A percentile compares a stretch with the other conserved stretches of the same genome.
Evolutionary conservation across 2,888 invertebrate genomes (phyloP).

Genomic region (Pachymerium ferrugineum): DNA sequence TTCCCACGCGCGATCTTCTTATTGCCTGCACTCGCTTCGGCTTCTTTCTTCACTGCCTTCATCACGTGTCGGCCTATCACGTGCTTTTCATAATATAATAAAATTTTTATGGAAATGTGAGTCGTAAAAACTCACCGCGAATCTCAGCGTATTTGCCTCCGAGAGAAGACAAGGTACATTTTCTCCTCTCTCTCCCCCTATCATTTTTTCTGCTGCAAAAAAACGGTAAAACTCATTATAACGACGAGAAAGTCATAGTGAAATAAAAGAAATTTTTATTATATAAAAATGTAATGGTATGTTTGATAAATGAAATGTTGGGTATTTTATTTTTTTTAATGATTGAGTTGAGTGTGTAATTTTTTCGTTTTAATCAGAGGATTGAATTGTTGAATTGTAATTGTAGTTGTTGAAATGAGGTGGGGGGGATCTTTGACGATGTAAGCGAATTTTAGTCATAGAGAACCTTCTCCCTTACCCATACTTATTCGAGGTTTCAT

Average conservation of each 20-base stretch:
- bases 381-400: neutral
- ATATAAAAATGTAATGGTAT: neutral
- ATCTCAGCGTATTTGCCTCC: slow-evolving; percentile 13
- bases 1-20: slow-evolving; percentile 4
- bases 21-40: slow-evolving; percentile 13
- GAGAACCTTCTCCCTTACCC: neutral
- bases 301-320: too few species aligned
- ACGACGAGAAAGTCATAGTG: neutral
- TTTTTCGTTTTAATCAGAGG: too few species aligned
- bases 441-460: neutral
- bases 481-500: neutral
- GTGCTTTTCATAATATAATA: slow-evolving; percentile 13
- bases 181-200: slow-evolving; percentile 5
- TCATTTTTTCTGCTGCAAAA: neutral
- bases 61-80: slow-evolving; percentile 13
- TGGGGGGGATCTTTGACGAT: neutral
- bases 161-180: slow-evolving; percentile 13
- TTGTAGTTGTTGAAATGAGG: neutral
- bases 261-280: neutral
- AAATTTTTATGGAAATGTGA: slow-evolving; percentile 13
- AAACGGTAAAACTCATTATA: neutral
- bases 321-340: too few species aligned
- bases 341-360: too few species aligned
- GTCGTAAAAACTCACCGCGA: slow-evolving; percentile 13
- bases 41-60: slow-evolving; percentile 3